Conservation (phyloP, 2,797 vertebrate species). For the Pseudochirops cupreus region DNA sequence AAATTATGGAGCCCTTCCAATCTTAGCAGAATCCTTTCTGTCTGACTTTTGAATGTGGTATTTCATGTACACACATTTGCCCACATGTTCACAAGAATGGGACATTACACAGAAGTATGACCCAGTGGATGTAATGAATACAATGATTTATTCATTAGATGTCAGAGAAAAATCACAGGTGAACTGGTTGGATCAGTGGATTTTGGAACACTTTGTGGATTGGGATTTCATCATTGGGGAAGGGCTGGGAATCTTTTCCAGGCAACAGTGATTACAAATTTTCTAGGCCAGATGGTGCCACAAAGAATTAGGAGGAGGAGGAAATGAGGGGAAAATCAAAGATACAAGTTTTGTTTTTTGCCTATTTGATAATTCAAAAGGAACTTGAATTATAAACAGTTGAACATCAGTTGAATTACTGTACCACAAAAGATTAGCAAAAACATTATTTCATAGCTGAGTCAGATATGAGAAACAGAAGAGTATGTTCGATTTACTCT, state of each 20-base stretch:
- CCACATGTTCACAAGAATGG: background rate
- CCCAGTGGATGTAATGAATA: conserved; percentile 35
- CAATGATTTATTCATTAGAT: conserved; percentile 64
- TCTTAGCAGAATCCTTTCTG: background rate
- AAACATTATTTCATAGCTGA: conserved; percentile 17
- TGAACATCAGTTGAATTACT: conserved; percentile 26
- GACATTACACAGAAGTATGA: background rate
- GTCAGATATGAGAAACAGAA: conserved; percentile 8
- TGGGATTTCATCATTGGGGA: conserved; percentile 36
- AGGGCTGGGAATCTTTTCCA: conserved; percentile 18
- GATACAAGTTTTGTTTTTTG: conserved; percentile 25
- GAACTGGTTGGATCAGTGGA: conserved; percentile 28
- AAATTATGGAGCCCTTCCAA: background rate
- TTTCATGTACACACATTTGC: conserved; percentile 9
- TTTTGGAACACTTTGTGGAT: conserved; percentile 50
- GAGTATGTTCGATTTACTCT: background rate
- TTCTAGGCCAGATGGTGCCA: conserved; percentile 8
- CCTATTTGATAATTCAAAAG: conserved; percentile 51
- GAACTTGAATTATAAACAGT: conserved; percentile 25
- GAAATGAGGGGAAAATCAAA: background rate
- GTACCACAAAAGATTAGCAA: conserved; percentile 19
- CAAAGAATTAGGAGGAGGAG: conserved; percentile 39
- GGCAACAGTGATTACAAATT: conserved; percentile 11
- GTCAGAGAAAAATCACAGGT: conserved; percentile 15
- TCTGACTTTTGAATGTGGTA: conserved; percentile 18